A percentile compares a stretch with the other conserved stretches of the same genome.
phyloP scores from a whole-genome alignment of 2,888 invertebrate genomes.

The Hymenopus coronatus region DNA sequence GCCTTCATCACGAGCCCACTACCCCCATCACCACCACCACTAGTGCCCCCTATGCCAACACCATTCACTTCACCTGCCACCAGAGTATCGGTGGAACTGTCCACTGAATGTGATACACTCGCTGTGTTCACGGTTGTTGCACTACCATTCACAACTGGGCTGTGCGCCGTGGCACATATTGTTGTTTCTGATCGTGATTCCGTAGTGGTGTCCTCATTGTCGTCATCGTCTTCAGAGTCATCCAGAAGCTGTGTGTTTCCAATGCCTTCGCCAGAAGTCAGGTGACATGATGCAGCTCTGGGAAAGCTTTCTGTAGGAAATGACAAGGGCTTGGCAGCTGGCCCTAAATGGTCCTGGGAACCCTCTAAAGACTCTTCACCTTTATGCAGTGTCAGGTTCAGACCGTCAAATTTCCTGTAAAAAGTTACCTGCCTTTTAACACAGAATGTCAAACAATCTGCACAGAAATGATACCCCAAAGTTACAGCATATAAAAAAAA shows the following conservation, averaged over 20 bases:
- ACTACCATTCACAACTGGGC: neutral
- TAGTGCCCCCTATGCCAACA: neutral
- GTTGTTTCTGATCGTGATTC: constrained; percentile 37
- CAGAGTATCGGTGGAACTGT: constrained; percentile 57
- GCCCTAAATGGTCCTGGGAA: neutral
- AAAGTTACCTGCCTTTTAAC: neutral
- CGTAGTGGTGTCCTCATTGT: constrained; percentile 37
- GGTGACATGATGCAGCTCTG: neutral
- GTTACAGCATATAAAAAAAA: too few species aligned
- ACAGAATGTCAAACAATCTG: neutral
- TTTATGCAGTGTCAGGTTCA: constrained; percentile 35
- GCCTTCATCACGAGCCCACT: neutral
- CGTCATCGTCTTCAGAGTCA: constrained; percentile 42
- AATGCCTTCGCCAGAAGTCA: neutral
- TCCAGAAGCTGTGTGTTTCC: neutral
- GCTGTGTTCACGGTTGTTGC: constrained; percentile 29
- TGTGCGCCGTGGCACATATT: neutral
- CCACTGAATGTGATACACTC: constrained; percentile 47
- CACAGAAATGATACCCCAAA: neutral
- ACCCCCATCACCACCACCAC: neutral
- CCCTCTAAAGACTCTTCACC: constrained; percentile 1
- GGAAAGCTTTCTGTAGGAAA: neutral
- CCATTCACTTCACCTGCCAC: constrained; percentile 39
- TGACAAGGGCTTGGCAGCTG: neutral
- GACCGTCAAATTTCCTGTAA: constrained; percentile 45